phyloP scores from a whole-genome alignment of 2,888 invertebrate species.

The Sminthurinus aureus region DNA sequence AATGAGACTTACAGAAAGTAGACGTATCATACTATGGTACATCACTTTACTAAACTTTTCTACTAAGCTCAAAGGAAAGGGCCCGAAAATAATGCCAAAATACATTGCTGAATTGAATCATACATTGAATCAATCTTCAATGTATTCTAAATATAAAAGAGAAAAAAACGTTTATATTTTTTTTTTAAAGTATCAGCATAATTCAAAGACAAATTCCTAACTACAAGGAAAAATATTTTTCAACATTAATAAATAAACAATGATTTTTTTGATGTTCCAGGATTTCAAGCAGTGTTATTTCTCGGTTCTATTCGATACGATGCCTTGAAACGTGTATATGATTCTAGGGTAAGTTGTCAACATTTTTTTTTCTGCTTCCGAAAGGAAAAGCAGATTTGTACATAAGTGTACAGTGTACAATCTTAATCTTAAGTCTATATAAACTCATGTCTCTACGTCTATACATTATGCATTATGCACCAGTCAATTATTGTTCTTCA shows the following conservation, averaged over 20 bases:
- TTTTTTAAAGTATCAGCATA: neutral
- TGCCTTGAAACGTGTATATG: conserved; percentile 95
- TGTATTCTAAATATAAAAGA: neutral
- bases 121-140: neutral
- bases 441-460: neutral
- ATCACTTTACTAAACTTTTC: neutral
- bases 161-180: too few relatives aligned
- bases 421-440: neutral
- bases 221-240: too few relatives aligned
- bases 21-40: neutral
- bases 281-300: conserved; percentile 92
- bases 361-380: neutral
- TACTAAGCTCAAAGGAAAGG: neutral
- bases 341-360: conserved; percentile 79
- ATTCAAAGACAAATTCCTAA: too few relatives aligned
- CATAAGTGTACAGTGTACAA: neutral
- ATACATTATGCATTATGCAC: neutral
- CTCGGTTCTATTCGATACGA: conserved; percentile 97
- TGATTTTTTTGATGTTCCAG: conserved; percentile 53
- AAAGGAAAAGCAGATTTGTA: neutral
- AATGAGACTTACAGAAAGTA: too few relatives aligned
- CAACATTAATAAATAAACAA: too few relatives aligned
- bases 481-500: too few relatives aligned
- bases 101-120: too few relatives aligned
- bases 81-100: too few relatives aligned